A percentile compares a stretch with the other conserved stretches of the same genome.
These are phyloP conservation scores for Deladenus siricidicola DNA, from an alignment of 2,888 invertebrate genomes.

Conservation along the genomic window DNA sequence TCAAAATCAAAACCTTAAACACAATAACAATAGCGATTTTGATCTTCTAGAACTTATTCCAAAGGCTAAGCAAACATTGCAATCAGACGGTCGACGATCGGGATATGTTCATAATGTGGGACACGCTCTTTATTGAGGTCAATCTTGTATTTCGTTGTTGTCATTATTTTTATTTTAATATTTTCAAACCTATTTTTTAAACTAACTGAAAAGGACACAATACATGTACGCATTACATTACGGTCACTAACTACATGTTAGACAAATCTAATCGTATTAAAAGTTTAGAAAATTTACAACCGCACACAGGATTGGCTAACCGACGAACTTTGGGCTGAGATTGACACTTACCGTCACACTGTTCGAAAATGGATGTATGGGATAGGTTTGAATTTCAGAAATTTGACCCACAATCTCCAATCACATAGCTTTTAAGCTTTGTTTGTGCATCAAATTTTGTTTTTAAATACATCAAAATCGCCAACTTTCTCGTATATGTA, in stretches of 20 bases:
- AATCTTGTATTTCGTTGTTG: neutral
- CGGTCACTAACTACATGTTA: too few species aligned
- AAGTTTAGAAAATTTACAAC: conserved; percentile 36
- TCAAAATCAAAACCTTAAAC: too few species aligned
- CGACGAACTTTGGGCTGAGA: conserved; percentile 36
- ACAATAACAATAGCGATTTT: too few species aligned
- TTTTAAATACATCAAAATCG: too few species aligned
- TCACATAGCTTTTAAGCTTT: neutral
- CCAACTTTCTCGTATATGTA: too few species aligned
- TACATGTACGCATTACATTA: too few species aligned
- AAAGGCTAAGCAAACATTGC: conserved; percentile 30
- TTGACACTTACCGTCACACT: conserved; percentile 33
- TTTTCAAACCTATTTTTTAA: too few species aligned
- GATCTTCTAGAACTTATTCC: conserved; percentile 13
- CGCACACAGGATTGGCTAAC: conserved; percentile 39
- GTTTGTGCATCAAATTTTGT: too few species aligned
- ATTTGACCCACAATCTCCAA: neutral
- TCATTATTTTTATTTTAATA: too few species aligned
- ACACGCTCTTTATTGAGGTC: conserved; percentile 45
- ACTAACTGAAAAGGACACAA: too few species aligned
- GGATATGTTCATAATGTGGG: conserved; percentile 36
- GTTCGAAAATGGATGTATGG: conserved; percentile 12
- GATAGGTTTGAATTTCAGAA: neutral
- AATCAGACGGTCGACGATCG: conserved; percentile 33
- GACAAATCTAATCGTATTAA: too few species aligned